Evolutionary conservation across 64 coral and sea anemone species (phyloP), one percentile per base, ranked within the genome.

Genomic region (Actinia equina): DNA sequence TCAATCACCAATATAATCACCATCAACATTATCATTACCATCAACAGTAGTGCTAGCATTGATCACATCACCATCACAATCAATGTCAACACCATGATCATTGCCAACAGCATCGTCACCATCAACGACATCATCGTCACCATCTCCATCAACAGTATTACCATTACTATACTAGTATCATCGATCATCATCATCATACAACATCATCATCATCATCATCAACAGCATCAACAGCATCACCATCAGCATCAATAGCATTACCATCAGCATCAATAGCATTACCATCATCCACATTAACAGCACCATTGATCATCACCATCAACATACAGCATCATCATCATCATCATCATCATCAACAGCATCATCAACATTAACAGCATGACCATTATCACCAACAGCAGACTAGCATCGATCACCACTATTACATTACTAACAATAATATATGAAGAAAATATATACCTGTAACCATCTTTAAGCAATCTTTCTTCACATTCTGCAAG

Each of bases 381-480:
- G 2, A 59, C 57, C 4, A 59, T 59, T 8, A 59, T 59, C 57
- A n/a, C 17, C 59, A 49, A 5, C 18, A 57, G 19, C 27, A 79
- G 30, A 37, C 30, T 37, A 37, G 30, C 30, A 37, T 37, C 30
- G 30, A 55, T 7, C 58, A 60, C 0, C 58, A 60, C 46, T 49
- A 49, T 7, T 19, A 11, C 17, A 49, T 37, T 19, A 37, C 6
- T 12, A 41, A 17, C 55, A 57, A 53, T 4, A 57, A 57, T 14
- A 13, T 14, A 12, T 11, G 55, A 11, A 57, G 10, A 2, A 8
- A 0, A 37, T 57, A 16, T 17, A 58, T 45, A 95, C 94, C 94
- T 92, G 88, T 96, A 96, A 57, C 94, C 94, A 93, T 96, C 94
- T 87, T 89, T 96, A 71, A 96, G 60, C 20, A 96, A 65, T 82